A percentile compares a stretch with the other conserved stretches of the same genome.
phyloP scores from a whole-genome alignment of 2,888 invertebrate species.

The Homarus gammarus region DNA sequence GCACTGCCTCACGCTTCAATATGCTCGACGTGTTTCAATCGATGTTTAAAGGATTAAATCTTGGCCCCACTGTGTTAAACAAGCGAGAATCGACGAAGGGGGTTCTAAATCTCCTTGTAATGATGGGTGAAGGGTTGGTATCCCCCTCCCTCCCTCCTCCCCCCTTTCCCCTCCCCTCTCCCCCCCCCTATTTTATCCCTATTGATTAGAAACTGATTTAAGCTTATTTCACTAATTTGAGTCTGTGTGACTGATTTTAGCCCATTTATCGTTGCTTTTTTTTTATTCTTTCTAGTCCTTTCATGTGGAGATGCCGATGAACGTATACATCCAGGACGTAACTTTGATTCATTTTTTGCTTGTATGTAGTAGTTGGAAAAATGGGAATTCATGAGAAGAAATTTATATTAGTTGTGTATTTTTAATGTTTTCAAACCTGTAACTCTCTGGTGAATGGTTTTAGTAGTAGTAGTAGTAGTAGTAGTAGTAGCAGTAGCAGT shows the following conservation, averaged over 20 bases:
- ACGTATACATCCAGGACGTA: no score
- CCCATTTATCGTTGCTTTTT: conserved; percentile 14
- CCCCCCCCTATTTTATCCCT: conserved; percentile 28
- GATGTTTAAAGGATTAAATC: conserved; percentile 66
- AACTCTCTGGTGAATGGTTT: no score
- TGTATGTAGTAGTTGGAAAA: no score
- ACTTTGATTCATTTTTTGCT: no score
- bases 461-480: no score
- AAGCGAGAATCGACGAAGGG: conserved; percentile 38
- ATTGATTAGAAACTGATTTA: conserved; percentile 49
- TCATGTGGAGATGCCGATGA: no score
- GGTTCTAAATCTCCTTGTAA: conserved; percentile 48
- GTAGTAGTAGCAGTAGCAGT: no score
- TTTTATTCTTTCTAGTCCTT: no score
- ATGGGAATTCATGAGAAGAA: no score
- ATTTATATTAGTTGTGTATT: no score
- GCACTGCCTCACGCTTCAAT: no score
- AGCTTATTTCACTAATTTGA: conserved; percentile 48
- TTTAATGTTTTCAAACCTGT: no score
- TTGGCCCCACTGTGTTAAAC: conserved; percentile 43
- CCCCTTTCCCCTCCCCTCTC: neutral
- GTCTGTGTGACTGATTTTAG: conserved; percentile 39
- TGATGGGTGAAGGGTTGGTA: conserved; percentile 30
- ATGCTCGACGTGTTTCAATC: conserved; percentile 50
- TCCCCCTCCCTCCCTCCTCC: neutral